Conservation (phyloP, 2,888 invertebrate species). For the Anticlea derivata region DNA sequence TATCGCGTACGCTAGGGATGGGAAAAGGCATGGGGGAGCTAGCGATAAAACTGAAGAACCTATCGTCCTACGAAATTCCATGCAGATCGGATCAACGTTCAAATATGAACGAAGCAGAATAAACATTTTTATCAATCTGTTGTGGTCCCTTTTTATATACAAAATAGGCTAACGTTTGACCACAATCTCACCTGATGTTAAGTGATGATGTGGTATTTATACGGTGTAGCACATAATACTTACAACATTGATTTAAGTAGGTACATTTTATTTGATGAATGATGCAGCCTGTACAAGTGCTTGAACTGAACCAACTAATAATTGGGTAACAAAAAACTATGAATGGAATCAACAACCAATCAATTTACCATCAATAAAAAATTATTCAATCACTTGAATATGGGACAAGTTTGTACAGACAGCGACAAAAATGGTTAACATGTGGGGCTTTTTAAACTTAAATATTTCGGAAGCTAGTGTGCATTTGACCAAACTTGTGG, state of each 20-base stretch:
- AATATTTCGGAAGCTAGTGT: no score
- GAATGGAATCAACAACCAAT: conserved; percentile 40
- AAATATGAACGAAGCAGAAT: no score
- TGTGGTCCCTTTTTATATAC: no score
- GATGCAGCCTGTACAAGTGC: neutral
- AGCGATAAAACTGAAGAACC: conserved; percentile 33
- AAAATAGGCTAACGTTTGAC: no score
- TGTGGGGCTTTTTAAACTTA: neutral
- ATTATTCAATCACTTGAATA: conserved; percentile 72
- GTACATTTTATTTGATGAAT: neutral
- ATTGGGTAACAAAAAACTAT: conserved; percentile 21
- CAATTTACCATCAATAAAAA: conserved; percentile 69
- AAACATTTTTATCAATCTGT: no score
- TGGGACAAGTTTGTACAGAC: conserved; percentile 52
- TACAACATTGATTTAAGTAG: no score
- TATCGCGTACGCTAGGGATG: conserved; percentile 76
- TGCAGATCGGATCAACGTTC: no score
- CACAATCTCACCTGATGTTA: no score
- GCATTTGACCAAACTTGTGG: no score
- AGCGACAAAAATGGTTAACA: neutral
- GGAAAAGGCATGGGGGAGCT: conserved; percentile 9
- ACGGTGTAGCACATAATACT: no score
- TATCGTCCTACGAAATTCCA: no score
- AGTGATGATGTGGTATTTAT: no score
- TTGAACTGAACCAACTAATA: conserved; percentile 6